Evolutionary conservation across 2,113 vertebrate species (phyloP).

Genomic region (Rhombomys opimus): DNA sequence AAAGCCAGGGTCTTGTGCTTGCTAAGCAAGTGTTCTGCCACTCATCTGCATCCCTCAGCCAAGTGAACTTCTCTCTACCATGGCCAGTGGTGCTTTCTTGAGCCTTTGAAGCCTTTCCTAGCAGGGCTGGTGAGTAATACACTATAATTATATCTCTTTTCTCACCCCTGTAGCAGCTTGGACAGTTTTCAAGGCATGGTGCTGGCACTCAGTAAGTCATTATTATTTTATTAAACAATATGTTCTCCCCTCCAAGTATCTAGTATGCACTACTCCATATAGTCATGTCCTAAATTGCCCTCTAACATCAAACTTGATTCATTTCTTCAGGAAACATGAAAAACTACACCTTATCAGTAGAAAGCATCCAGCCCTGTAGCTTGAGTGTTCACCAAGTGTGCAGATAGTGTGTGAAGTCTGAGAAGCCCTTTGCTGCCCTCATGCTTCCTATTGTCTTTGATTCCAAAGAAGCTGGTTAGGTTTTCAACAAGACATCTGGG

Average conservation of each 20-base stretch:
- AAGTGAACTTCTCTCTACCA: not conserved
- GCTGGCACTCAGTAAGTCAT: slow-evolving; percentile 2
- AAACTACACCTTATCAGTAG: not conserved
- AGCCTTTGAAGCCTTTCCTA: slow-evolving; percentile 21
- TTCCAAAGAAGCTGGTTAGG: not conserved
- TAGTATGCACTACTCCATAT: not conserved
- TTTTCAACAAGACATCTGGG: not conserved
- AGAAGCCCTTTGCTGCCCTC: not conserved
- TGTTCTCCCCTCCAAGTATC: not conserved
- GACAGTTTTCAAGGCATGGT: not conserved
- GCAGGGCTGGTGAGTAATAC: not conserved
- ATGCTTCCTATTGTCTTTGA: not conserved
- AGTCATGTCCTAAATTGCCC: slow-evolving; percentile 27
- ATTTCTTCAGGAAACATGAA: slow-evolving; percentile 24
- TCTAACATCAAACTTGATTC: not conserved
- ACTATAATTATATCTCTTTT: not conserved
- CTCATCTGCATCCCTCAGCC: not conserved
- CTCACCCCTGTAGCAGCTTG: not conserved
- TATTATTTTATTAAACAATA: slow-evolving; percentile 37
- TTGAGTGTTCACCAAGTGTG: not conserved
- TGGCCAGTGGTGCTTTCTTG: slow-evolving; percentile 12
- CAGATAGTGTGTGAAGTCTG: not conserved
- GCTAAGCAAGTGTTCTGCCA: not conserved
- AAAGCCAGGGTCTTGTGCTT: not conserved
- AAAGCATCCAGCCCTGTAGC: not conserved